phyloP scores from a whole-genome alignment of 2,888 invertebrate species.

The Lepetodrilus schrolli region DNA sequence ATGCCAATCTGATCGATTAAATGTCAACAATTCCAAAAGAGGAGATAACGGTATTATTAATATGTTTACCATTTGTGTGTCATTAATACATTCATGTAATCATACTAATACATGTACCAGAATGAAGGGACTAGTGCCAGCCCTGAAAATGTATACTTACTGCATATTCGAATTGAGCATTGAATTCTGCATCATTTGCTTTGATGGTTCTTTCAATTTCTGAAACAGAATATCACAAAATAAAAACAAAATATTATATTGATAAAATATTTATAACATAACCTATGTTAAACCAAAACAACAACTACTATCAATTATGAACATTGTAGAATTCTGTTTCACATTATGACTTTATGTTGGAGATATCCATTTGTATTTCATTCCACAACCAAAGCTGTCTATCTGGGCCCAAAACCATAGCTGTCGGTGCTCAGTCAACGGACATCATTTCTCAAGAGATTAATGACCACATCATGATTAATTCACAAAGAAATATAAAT shows the following conservation, averaged over 20 bases:
- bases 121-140: background rate
- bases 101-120: no score
- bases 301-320: background rate
- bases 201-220: slow-evolving; percentile 97
- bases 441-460: no score
- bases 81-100: no score
- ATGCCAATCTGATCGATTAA: no score
- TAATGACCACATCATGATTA: no score
- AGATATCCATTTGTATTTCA: background rate
- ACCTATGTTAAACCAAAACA: background rate
- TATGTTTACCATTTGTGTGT: no score
- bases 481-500: no score
- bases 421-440: no score
- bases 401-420: no score
- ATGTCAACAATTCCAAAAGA: no score
- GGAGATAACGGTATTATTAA: no score
- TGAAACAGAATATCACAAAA: slow-evolving; percentile 76
- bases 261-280: background rate
- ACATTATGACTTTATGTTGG: background rate
- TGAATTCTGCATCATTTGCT: slow-evolving; percentile 96
- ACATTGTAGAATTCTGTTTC: background rate
- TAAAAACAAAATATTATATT: background rate
- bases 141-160: slow-evolving; percentile 82
- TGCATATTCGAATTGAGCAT: slow-evolving; percentile 97
- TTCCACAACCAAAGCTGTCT: no score